These are phyloP conservation scores for Helostoma temminkii DNA, from an alignment of 2,797 vertebrate genomes.

Conservation along the genomic window DNA sequence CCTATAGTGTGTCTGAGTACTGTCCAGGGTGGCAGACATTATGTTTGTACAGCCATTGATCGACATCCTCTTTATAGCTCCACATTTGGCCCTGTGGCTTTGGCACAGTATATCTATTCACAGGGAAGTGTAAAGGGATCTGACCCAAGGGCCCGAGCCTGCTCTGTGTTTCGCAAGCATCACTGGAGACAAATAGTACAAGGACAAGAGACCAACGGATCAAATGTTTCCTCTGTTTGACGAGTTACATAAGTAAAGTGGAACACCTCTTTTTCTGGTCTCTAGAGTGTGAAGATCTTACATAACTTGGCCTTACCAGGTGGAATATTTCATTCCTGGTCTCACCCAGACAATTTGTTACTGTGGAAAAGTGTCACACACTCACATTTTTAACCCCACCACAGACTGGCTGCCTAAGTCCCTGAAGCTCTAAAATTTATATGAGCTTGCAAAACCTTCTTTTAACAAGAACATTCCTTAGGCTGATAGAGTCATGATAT, in stretches of 20 bases:
- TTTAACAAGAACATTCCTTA: too few relatives aligned
- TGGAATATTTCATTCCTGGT: conserved; percentile 76
- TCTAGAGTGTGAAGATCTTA: conserved; percentile 67
- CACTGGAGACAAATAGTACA: conserved; percentile 54
- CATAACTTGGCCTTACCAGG: conserved; percentile 70
- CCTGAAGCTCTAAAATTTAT: conserved; percentile 33
- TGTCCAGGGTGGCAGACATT: conserved; percentile 63
- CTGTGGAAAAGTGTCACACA: conserved; percentile 69
- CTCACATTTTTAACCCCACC: conserved; percentile 55
- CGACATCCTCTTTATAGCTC: conserved; percentile 73
- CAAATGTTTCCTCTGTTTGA: conserved; percentile 46
- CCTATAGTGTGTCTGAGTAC: conserved; percentile 48
- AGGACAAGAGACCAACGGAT: conserved; percentile 32
- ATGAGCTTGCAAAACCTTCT: too few relatives aligned
- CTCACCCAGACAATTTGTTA: conserved; percentile 73
- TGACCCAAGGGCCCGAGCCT: conserved; percentile 63
- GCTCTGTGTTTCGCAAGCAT: conserved; percentile 69
- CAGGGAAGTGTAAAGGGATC: conserved; percentile 70
- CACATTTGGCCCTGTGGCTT: conserved; percentile 58
- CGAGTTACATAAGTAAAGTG: conserved; percentile 77
- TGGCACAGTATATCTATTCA: conserved; percentile 61
- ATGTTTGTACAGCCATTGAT: conserved; percentile 72
- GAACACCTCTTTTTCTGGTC: conserved; percentile 72
- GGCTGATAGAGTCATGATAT: not conserved
- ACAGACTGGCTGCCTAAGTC: conserved; percentile 52